phyloP scores from a whole-genome alignment of 2,888 invertebrate species.

The Acrocyrtus sp. region DNA sequence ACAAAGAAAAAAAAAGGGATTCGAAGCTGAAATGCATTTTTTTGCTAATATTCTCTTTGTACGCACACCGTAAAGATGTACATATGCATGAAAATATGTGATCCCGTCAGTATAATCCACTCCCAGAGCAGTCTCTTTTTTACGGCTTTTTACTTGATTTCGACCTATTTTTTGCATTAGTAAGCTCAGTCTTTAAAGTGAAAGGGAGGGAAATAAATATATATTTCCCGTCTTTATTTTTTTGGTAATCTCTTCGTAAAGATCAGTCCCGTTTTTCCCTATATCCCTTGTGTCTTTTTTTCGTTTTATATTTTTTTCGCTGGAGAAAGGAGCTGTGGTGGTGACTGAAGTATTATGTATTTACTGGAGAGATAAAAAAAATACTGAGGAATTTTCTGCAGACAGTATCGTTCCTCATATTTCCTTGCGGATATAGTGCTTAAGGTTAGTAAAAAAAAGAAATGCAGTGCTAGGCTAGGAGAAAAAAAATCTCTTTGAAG shows the following conservation, averaged over 20 bases:
- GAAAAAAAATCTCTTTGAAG: conserved; percentile 4
- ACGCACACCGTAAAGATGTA: too few relatives aligned
- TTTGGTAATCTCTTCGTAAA: conserved; percentile 27
- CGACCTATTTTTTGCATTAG: not conserved
- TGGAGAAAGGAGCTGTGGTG: too few relatives aligned
- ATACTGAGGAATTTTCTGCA: not conserved
- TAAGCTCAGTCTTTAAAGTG: not conserved
- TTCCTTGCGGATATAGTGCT: conserved; percentile 19
- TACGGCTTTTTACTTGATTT: not conserved
- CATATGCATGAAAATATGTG: too few relatives aligned
- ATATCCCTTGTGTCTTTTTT: conserved; percentile 8
- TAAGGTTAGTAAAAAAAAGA: conserved; percentile 29
- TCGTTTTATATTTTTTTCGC: not conserved
- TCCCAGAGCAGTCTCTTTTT: too few relatives aligned
- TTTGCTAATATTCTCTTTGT: too few relatives aligned
- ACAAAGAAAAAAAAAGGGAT: too few relatives aligned
- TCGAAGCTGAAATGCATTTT: too few relatives aligned
- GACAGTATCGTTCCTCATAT: not conserved
- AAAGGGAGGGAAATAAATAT: not conserved
- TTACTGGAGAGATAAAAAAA: not conserved
- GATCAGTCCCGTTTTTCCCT: conserved; percentile 38
- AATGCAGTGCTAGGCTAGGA: too few relatives aligned
- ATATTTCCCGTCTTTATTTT: not conserved
- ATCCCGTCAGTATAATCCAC: too few relatives aligned
- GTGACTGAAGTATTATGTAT: too few relatives aligned